Conservation (phyloP, 1,140 invertebrate species). For the Atta cephalotes region DNA sequence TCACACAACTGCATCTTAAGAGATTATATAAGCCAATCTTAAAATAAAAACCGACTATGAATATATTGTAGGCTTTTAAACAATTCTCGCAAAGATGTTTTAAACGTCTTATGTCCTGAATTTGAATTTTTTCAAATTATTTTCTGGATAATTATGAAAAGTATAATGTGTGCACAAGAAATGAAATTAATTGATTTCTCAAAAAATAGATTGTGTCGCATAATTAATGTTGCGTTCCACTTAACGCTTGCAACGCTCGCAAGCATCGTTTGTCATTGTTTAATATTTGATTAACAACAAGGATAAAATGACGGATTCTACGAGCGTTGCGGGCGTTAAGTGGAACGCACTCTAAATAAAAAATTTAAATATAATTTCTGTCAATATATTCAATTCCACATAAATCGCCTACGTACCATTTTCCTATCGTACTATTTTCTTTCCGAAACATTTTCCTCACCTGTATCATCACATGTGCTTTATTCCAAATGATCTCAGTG, state of each 20-base stretch:
- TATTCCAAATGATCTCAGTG: not conserved
- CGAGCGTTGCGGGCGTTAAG: too few species aligned
- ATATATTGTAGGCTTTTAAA: too few species aligned
- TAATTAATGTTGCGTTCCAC: not conserved
- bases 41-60: too few species aligned
- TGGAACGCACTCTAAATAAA: not conserved
- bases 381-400: not conserved
- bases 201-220: not conserved
- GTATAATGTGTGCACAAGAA: not conserved
- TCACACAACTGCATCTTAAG: too few species aligned
- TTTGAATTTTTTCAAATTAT: too few species aligned
- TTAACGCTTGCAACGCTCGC: too few species aligned
- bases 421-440: not conserved
- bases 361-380: not conserved
- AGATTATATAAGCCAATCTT: too few species aligned
- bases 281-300: too few species aligned
- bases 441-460: not conserved
- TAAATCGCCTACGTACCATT: not conserved
- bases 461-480: not conserved
- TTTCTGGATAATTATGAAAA: not conserved
- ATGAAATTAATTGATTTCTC: not conserved
- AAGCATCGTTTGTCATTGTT: too few species aligned
- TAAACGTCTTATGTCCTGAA: too few species aligned
- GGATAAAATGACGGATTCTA: too few species aligned
- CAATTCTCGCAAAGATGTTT: too few species aligned